Conservation (phyloP, 2,113 vertebrate genomes). For the Amphilophus citrinellus region DNA sequence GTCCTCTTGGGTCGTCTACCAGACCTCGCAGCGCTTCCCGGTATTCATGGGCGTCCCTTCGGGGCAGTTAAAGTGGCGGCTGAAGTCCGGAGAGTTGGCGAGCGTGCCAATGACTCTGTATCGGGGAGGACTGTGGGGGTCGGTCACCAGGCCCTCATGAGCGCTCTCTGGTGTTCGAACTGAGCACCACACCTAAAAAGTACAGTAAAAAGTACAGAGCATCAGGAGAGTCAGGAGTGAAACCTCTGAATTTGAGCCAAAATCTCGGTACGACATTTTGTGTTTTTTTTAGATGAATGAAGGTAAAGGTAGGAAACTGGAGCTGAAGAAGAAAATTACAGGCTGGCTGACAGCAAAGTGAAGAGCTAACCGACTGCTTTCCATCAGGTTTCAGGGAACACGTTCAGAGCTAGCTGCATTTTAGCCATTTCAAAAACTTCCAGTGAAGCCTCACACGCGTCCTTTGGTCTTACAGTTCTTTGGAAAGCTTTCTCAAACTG, state of each 20-base stretch:
- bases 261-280: not conserved
- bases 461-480: no score
- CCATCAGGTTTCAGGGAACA: no score
- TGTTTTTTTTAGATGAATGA: not conserved
- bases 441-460: no score
- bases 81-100: slow-evolving; percentile 96
- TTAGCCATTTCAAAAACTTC: no score
- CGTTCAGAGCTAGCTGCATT: no score
- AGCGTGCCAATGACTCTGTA: slow-evolving; percentile 95
- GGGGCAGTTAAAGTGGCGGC: slow-evolving; percentile 90
- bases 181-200: slow-evolving; percentile 94
- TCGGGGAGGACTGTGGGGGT: slow-evolving; percentile 95
- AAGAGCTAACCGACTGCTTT: no score
- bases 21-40: slow-evolving; percentile 94
- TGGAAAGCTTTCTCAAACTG: no score
- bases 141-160: slow-evolving; percentile 95
- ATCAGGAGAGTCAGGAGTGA: not conserved
- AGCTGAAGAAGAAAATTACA: no score
- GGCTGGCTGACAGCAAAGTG: no score
- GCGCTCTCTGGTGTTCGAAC: slow-evolving; percentile 96
- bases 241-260: not conserved
- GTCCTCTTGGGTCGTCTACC: slow-evolving; percentile 80
- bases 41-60: slow-evolving; percentile 93
- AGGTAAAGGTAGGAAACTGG: no score
- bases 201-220: not conserved